These are phyloP conservation scores for Steinernema khuongi DNA, from an alignment of 1,140 invertebrate genomes.

Conservation along the genomic window DNA sequence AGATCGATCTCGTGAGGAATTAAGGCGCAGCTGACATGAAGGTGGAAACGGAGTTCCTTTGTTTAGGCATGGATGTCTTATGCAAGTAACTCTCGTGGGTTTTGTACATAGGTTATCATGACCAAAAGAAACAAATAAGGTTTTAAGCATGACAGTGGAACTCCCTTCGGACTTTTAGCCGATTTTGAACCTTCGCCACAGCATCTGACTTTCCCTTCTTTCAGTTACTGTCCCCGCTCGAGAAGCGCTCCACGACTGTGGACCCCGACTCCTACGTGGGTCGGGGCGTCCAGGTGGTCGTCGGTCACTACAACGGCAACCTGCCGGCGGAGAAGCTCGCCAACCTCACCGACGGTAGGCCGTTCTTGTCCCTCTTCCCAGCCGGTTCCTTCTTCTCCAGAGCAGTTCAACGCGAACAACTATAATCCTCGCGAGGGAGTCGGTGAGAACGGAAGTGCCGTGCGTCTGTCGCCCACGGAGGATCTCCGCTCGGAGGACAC, in stretches of 20 bases:
- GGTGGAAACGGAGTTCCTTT: too few relatives aligned
- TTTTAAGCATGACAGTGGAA: not conserved
- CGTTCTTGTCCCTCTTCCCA: constrained; percentile 10
- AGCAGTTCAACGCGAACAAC: constrained; percentile 56
- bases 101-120: too few relatives aligned
- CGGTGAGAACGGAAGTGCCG: constrained; percentile 48
- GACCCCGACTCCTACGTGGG: constrained; percentile 11
- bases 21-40: too few relatives aligned
- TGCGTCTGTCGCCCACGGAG: constrained; percentile 41
- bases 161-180: too few relatives aligned
- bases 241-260: not conserved
- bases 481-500: constrained; percentile 51
- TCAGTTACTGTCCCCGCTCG: not conserved
- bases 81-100: too few relatives aligned
- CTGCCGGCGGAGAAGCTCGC: constrained; percentile 46
- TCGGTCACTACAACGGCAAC: constrained; percentile 58
- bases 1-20: too few relatives aligned
- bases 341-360: constrained; percentile 49
- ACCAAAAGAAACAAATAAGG: too few relatives aligned
- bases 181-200: too few relatives aligned
- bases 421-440: constrained; percentile 41
- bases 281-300: constrained; percentile 49
- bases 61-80: too few relatives aligned
- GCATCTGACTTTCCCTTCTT: not conserved
- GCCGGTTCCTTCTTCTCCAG: constrained; percentile 31